Evolutionary conservation across 2,888 invertebrate species (phyloP).

Genomic region (Lobophora halterata): DNA sequence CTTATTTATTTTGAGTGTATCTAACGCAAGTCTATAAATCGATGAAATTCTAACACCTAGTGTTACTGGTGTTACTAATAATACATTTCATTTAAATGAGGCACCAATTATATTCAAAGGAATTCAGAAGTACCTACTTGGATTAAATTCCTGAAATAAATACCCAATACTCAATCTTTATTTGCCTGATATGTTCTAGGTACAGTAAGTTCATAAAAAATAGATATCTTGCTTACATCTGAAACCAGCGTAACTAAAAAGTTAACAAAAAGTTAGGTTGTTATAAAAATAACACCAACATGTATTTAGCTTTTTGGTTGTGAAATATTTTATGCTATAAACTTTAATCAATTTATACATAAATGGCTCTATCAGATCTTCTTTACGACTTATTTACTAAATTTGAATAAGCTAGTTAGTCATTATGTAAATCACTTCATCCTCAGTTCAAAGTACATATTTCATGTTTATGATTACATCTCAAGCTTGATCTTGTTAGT

Average conservation of each 20-base stretch:
- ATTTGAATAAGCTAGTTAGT: constrained; percentile 10
- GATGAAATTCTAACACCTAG: too few species aligned
- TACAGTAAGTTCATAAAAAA: too few species aligned
- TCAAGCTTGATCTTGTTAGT: constrained; percentile 6
- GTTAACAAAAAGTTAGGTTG: constrained; percentile 1
- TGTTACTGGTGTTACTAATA: too few species aligned
- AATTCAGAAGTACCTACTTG: too few species aligned
- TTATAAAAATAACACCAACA: constrained; percentile 28
- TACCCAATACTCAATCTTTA: too few species aligned
- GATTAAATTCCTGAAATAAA: too few species aligned
- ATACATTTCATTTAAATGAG: too few species aligned
- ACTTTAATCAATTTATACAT: neutral
- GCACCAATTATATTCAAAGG: too few species aligned
- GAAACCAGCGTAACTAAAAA: neutral
- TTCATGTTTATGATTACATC: constrained; percentile 15
- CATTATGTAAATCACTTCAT: constrained; percentile 16
- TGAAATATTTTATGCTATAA: too few species aligned
- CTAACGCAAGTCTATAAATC: too few species aligned
- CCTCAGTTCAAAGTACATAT: constrained; percentile 8
- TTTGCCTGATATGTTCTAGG: too few species aligned
- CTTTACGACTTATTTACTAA: constrained; percentile 5
- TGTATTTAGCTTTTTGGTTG: too few species aligned
- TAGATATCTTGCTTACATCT: neutral
- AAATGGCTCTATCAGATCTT: constrained; percentile 3
- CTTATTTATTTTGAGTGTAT: neutral